phyloP scores from a whole-genome alignment of 64 coral and sea anemone genomes.

The Stylophora pistillata region DNA sequence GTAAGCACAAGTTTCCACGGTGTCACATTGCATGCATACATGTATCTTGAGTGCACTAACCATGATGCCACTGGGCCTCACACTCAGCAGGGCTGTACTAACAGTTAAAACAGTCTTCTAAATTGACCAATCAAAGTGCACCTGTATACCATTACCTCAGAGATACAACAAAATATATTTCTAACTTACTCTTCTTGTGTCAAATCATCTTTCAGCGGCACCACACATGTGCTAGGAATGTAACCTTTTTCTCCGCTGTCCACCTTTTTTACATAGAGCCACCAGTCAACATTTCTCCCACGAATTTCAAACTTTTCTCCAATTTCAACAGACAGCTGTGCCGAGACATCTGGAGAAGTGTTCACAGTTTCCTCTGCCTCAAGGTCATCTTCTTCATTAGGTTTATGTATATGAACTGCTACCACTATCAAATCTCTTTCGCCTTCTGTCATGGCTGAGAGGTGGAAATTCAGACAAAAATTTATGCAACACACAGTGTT shows the following conservation, averaged over 20 bases:
- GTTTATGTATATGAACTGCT: conserved; percentile 33
- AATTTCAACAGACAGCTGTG: conserved; percentile 43
- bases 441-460: background rate
- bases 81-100: too few species aligned
- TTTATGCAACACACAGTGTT: background rate
- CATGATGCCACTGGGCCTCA: too few species aligned
- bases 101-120: too few species aligned
- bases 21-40: too few species aligned
- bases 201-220: conserved; percentile 51
- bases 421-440: conserved; percentile 26
- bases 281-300: conserved; percentile 55
- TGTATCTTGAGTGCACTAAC: too few species aligned
- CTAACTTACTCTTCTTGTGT: conserved; percentile 50
- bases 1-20: too few species aligned
- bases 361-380: conserved; percentile 15
- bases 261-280: conserved; percentile 45
- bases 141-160: too few species aligned
- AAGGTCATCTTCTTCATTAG: conserved; percentile 35
- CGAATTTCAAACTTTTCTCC: conserved; percentile 62
- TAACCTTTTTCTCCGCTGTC: conserved; percentile 49
- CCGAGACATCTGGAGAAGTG: conserved; percentile 47
- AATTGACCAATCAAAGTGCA: too few species aligned
- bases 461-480: too few species aligned
- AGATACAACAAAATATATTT: background rate
- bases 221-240: conserved; percentile 63